These are phyloP conservation scores for Boulengeromyrus knoepffleri DNA, from an alignment of 2,113 vertebrate species.

Conservation along the genomic window DNA sequence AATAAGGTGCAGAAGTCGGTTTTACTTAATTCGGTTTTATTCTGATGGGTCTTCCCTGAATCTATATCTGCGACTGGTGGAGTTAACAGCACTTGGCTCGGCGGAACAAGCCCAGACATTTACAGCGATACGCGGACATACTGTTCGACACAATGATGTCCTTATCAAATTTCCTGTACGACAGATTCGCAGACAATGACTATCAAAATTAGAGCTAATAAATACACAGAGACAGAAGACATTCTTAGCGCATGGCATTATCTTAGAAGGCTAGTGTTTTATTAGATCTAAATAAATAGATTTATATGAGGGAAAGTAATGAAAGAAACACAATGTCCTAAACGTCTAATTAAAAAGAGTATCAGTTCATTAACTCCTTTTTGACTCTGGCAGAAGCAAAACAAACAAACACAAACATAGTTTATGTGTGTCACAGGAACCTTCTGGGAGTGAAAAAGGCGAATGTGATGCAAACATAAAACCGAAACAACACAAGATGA, in stretches of 20 bases:
- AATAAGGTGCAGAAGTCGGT: background rate
- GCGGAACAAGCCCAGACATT: background rate
- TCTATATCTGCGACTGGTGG: background rate
- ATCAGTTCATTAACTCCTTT: background rate
- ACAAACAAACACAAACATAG: slow-evolving; percentile 3
- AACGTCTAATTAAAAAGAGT: slow-evolving; percentile 5
- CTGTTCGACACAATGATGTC: slow-evolving; percentile 1
- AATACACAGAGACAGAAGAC: background rate
- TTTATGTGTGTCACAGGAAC: background rate
- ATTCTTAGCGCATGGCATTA: background rate
- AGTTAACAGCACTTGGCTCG: background rate
- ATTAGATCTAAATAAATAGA: background rate
- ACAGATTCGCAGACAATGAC: slow-evolving; percentile 12
- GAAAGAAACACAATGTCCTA: slow-evolving; percentile 2
- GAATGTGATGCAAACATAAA: background rate
- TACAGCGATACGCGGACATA: background rate
- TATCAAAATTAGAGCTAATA: background rate
- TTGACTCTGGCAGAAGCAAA: background rate
- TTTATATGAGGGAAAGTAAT: slow-evolving; percentile 3
- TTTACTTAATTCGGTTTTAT: background rate
- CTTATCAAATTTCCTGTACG: slow-evolving; percentile 19
- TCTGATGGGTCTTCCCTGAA: background rate
- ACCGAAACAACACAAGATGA: background rate
- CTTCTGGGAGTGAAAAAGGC: background rate
- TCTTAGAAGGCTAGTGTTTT: background rate